Conservation (phyloP, 1,140 invertebrate genomes). For the Drosophila kohkoa region DNA sequence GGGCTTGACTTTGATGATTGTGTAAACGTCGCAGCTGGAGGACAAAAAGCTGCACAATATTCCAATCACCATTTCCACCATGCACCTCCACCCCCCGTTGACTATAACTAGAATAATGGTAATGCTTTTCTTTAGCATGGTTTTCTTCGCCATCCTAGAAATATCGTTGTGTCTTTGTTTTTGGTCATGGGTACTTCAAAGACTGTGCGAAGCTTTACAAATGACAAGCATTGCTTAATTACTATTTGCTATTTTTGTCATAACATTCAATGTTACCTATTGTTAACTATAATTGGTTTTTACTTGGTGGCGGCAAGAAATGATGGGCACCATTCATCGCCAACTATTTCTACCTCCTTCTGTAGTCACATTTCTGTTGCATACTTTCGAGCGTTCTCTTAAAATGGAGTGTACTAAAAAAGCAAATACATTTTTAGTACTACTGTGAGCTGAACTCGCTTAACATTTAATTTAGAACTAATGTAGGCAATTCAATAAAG, state of each 20-base stretch:
- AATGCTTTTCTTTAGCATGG: too few relatives aligned
- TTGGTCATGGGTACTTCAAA: not conserved
- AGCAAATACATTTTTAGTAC: not conserved
- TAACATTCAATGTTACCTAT: not conserved
- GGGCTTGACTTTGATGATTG: constrained; percentile 49
- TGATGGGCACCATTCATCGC: not conserved
- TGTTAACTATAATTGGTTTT: constrained; percentile 12
- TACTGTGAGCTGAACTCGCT: too few relatives aligned
- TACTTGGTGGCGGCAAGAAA: not conserved
- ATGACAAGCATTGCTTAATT: not conserved
- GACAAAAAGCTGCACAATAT: constrained; percentile 11
- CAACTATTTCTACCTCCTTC: not conserved
- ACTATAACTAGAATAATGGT: too few relatives aligned
- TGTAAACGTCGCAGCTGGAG: constrained; percentile 63
- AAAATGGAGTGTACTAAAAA: constrained; percentile 24
- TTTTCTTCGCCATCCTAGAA: not conserved
- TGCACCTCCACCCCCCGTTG: not conserved
- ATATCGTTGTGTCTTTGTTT: not conserved
- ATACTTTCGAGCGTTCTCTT: constrained; percentile 46
- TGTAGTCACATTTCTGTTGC: constrained; percentile 16
- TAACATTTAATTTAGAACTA: too few relatives aligned
- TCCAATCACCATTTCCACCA: not conserved
- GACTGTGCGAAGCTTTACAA: not conserved
- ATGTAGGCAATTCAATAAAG: too few relatives aligned
- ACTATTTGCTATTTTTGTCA: not conserved